Evolutionary conservation across 2,888 invertebrate genomes (phyloP).

Genomic region (Amphipoea oculea): DNA sequence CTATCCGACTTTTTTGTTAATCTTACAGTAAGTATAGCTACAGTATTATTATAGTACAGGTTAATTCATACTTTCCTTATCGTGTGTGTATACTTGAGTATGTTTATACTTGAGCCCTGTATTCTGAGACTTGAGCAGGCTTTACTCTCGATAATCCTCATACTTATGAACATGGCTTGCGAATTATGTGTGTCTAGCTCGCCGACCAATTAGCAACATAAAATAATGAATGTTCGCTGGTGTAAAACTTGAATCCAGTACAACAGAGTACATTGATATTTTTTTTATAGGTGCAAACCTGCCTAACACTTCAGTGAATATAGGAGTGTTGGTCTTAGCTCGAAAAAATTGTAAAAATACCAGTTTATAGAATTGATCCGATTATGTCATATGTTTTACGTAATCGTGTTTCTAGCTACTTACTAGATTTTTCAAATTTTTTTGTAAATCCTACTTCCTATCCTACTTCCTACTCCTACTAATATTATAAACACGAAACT

Average conservation of each 20-base stretch:
- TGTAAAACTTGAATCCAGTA: background rate
- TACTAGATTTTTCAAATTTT: background rate
- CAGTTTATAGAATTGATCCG: background rate
- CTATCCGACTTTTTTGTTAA: background rate
- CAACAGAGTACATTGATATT: background rate
- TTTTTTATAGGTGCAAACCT: background rate
- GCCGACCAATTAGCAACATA: constrained; percentile 30
- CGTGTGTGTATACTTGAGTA: constrained; percentile 26
- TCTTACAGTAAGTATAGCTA: constrained; percentile 10
- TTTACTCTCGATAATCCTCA: constrained; percentile 52
- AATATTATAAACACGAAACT: too few species aligned
- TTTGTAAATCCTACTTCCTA: background rate
- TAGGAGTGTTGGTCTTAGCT: background rate
- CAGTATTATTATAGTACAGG: constrained; percentile 17
- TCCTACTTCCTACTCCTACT: too few species aligned
- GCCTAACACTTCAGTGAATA: background rate
- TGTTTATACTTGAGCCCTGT: constrained; percentile 36
- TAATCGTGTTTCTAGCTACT: background rate
- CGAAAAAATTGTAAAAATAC: too few species aligned
- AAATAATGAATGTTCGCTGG: background rate
- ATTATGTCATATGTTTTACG: background rate
- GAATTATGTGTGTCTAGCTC: constrained; percentile 21
- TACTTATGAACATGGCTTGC: constrained; percentile 11
- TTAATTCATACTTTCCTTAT: constrained; percentile 48
- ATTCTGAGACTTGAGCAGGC: constrained; percentile 26